Conservation (phyloP, 2,113 vertebrate genomes). For the Ardeotis arabs region DNA sequence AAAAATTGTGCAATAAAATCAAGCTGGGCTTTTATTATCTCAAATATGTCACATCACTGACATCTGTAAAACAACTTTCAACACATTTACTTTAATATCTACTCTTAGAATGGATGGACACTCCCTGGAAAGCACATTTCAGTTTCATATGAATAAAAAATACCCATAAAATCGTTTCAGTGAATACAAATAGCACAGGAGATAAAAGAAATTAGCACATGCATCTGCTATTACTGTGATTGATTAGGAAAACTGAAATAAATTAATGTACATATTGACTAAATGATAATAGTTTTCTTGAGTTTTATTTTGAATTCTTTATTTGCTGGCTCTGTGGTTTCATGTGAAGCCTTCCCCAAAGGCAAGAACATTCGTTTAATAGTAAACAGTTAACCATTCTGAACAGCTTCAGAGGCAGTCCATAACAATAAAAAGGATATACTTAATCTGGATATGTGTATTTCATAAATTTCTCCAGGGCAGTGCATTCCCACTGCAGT, state of each 20-base stretch:
- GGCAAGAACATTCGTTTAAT: constrained; percentile 18
- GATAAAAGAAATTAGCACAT: not conserved
- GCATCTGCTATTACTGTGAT: not conserved
- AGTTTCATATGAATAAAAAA: not conserved
- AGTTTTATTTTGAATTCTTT: not conserved
- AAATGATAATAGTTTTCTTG: not conserved
- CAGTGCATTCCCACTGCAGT: constrained; percentile 9
- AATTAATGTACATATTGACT: not conserved
- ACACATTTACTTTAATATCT: not conserved
- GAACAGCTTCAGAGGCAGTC: constrained; percentile 17
- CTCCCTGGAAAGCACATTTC: not conserved
- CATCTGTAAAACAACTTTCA: not conserved
- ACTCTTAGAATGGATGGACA: not conserved
- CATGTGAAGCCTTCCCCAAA: not conserved
- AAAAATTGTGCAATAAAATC: not conserved
- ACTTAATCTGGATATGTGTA: not conserved
- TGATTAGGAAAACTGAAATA: not conserved
- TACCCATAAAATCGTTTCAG: not conserved
- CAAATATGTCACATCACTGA: not conserved
- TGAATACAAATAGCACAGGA: not conserved
- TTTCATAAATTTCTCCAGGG: constrained; percentile 40
- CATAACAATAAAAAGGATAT: constrained; percentile 37
- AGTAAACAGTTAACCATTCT: constrained; percentile 38
- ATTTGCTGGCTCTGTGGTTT: not conserved
- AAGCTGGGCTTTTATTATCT: not conserved